phyloP scores from a whole-genome alignment of 2,888 invertebrate genomes.

The Calameuta filiformis region DNA sequence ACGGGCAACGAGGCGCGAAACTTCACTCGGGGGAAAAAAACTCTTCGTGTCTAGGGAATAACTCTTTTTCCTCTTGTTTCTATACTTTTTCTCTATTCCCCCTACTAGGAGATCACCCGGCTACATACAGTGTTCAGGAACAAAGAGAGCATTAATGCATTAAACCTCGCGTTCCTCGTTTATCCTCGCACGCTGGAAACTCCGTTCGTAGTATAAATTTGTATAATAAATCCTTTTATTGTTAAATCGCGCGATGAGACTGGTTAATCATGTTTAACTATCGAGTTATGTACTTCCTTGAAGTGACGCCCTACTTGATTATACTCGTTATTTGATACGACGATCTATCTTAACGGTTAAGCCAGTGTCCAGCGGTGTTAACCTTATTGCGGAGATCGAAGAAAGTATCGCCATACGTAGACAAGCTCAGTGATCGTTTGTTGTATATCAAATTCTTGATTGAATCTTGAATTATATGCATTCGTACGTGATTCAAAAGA shows the following conservation, averaged over 20 bases:
- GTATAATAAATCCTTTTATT: neutral
- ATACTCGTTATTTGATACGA: neutral
- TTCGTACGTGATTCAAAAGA: neutral
- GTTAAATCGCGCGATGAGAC: neutral
- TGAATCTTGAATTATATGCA: neutral
- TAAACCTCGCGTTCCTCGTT: neutral
- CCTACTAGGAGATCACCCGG: neutral
- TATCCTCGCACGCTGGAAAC: neutral
- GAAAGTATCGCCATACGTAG: neutral
- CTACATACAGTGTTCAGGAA: neutral
- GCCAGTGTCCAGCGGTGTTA: neutral
- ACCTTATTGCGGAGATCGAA: neutral
- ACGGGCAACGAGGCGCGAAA: neutral
- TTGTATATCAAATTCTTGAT: neutral
- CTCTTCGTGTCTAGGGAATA: neutral
- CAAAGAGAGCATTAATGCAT: conserved; percentile 3
- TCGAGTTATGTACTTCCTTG: neutral
- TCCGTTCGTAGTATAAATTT: neutral
- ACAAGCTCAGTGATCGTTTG: neutral
- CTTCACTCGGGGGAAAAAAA: neutral
- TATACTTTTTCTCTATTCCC: neutral
- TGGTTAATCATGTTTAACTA: neutral
- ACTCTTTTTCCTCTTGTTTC: neutral
- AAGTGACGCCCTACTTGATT: neutral
- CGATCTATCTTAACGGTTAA: neutral